Percentiles rank a stretch among this genome's conserved stretches.
Conservation (phyloP, 2,797 vertebrate species). For the Florisuga fusca region DNA sequence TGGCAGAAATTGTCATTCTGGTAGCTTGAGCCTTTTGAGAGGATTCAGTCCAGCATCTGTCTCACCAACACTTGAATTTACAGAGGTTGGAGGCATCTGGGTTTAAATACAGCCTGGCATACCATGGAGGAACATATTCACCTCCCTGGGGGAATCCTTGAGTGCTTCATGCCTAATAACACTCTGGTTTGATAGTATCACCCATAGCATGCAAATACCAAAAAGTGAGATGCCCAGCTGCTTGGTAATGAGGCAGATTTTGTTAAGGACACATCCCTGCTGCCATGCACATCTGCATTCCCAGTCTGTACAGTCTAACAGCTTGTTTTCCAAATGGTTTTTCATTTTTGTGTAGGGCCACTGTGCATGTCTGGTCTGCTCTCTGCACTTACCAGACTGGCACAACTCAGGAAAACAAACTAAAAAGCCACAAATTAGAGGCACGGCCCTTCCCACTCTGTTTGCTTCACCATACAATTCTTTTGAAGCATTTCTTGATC, state of each 20-base stretch:
- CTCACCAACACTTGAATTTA: background rate
- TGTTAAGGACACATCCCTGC: background rate
- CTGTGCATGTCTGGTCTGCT: background rate
- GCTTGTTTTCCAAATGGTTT: background rate
- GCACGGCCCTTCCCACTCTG: background rate
- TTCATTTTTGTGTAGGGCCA: background rate
- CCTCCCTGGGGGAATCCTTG: background rate
- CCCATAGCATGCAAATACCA: background rate
- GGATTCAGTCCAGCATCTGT: background rate
- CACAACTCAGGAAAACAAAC: background rate
- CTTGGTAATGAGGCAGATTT: background rate
- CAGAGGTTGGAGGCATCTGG: accelerated
- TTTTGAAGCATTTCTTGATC: background rate
- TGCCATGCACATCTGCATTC: accelerated
- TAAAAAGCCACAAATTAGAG: background rate
- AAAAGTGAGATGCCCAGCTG: background rate
- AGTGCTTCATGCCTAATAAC: background rate
- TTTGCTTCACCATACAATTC: background rate
- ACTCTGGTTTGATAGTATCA: background rate
- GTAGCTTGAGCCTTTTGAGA: background rate
- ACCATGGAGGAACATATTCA: background rate
- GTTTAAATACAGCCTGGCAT: background rate
- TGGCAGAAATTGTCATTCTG: background rate
- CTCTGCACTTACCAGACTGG: background rate
- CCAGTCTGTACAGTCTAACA: background rate